phyloP scores from a whole-genome alignment of 2,888 invertebrate genomes.

The Opisthograptis luteolata region DNA sequence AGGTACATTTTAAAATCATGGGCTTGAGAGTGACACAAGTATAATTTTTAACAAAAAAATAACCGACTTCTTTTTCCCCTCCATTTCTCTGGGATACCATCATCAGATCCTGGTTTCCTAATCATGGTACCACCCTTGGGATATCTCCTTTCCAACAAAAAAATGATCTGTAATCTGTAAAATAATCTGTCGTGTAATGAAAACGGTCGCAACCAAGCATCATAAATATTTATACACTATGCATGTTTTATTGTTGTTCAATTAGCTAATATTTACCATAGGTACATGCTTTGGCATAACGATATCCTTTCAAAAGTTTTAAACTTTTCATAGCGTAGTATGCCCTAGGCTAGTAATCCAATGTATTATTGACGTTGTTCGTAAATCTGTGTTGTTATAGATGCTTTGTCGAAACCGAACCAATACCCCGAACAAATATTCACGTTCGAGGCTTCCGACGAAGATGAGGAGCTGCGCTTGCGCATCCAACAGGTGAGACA shows the following conservation, averaged over 20 bases:
- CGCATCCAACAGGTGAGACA: constrained; percentile 79
- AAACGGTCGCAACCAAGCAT: too few species aligned
- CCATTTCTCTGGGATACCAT: too few species aligned
- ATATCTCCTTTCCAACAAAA: too few species aligned
- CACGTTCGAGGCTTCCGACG: constrained; percentile 79
- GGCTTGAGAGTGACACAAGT: background rate
- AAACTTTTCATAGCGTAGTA: constrained; percentile 10
- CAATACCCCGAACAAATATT: constrained; percentile 81
- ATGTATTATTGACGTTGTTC: constrained; percentile 67
- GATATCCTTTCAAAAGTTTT: background rate
- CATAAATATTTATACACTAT: too few species aligned
- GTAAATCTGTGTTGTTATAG: constrained; percentile 83
- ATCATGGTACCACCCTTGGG: too few species aligned
- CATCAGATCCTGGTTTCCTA: too few species aligned
- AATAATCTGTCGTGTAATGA: too few species aligned
- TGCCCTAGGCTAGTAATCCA: constrained; percentile 40
- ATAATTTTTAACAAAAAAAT: too few species aligned
- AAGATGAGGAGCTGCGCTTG: constrained; percentile 80
- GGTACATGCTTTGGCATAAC: constrained; percentile 3
- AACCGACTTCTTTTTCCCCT: too few species aligned
- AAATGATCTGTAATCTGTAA: too few species aligned
- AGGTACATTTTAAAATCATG: too few species aligned
- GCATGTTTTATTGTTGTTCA: too few species aligned
- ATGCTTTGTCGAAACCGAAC: constrained; percentile 83
- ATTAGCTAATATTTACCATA: background rate